These are phyloP conservation scores for Apaloderma vittatum DNA, from an alignment of 2,113 vertebrate genomes.

Conservation along the genomic window DNA sequence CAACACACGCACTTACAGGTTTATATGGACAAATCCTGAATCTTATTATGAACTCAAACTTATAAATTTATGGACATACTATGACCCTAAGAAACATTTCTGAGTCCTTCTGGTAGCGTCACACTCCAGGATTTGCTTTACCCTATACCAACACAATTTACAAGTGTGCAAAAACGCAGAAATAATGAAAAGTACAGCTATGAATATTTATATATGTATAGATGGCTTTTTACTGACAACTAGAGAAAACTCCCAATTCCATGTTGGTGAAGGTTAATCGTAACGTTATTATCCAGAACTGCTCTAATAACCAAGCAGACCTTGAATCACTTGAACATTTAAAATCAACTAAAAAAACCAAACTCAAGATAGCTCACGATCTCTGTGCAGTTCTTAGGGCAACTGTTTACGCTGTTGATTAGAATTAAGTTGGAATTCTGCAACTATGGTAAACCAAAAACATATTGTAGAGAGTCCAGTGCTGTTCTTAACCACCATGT, in stretches of 20 bases:
- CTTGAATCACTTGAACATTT: background rate
- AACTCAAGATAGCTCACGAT: background rate
- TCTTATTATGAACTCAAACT: background rate
- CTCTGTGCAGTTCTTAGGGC: background rate
- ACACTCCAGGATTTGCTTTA: background rate
- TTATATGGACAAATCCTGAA: background rate
- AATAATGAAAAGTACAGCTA: background rate
- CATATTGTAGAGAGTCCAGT: background rate
- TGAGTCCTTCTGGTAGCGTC: background rate
- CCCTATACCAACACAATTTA: background rate
- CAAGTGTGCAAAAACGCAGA: background rate
- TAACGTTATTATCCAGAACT: background rate
- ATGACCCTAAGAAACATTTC: background rate
- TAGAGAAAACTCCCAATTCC: background rate
- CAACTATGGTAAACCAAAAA: background rate
- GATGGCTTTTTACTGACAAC: background rate
- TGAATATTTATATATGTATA: background rate
- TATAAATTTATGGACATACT: no score
- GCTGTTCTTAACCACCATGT: background rate
- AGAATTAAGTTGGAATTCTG: accelerated
- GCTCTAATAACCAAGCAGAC: background rate
- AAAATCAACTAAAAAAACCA: background rate
- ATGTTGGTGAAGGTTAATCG: background rate
- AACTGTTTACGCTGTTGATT: background rate
- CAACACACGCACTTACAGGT: accelerated